phyloP scores from a whole-genome alignment of 2,113 vertebrate species.

The Dinomys branickii region DNA sequence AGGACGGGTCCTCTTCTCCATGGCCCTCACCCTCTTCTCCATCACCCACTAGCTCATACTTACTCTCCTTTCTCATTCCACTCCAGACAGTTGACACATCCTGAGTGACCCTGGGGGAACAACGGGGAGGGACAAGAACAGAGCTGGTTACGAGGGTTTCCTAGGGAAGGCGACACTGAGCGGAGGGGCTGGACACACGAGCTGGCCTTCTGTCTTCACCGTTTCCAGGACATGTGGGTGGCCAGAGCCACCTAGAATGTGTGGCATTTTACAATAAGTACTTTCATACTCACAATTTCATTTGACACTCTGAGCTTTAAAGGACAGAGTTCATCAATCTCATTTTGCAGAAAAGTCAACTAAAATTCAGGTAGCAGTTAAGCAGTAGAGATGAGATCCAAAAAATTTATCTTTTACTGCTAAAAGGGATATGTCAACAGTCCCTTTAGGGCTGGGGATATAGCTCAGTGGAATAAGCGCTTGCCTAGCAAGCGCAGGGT shows the following conservation, averaged over 20 bases:
- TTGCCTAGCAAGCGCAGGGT: too few species aligned
- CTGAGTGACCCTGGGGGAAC: constrained; percentile 93
- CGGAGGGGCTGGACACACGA: not conserved
- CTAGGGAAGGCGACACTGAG: not conserved
- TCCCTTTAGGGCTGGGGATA: too few species aligned
- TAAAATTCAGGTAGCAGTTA: constrained; percentile 12
- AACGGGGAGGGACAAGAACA: constrained; percentile 55
- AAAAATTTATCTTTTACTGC: constrained; percentile 20
- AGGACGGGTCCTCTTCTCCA: not conserved
- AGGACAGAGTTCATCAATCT: constrained; percentile 7
- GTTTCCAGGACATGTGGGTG: not conserved
- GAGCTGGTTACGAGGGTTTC: constrained; percentile 39
- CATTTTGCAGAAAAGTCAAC: constrained; percentile 52
- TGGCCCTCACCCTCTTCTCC: not conserved
- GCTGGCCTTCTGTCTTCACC: not conserved
- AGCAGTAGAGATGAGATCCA: not conserved
- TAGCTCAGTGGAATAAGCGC: too few species aligned
- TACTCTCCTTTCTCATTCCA: constrained; percentile 99
- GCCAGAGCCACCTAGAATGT: not conserved
- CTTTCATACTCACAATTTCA: not conserved
- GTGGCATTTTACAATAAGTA: not conserved
- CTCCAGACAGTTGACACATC: constrained; percentile 99
- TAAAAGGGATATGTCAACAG: not conserved
- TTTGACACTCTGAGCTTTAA: not conserved
- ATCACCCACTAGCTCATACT: constrained; percentile 83